Base-by-base conservation (phyloP, 1,140 invertebrate species). In the Atta cephalotes region DNA sequence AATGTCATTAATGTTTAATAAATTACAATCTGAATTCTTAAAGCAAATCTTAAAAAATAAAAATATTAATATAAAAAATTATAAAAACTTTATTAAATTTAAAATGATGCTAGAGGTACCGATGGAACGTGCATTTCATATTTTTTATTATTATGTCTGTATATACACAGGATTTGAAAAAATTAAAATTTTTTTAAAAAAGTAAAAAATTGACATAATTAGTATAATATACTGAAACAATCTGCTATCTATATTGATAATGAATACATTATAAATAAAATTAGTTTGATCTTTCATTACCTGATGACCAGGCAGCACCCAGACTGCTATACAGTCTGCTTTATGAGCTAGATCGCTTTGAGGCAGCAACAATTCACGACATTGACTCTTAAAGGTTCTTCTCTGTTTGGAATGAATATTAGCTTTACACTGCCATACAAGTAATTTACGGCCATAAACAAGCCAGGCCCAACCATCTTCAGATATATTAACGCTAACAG, bases 271-370 rank as follows among this genome's bases (percentile, higher is more conserved):
- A 21, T 18, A 65, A 12, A 12, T 62, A 65, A 65, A 35, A 18
- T 12, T 35, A 9, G 76, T 86, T 91, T 49, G 70, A 70, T 72
- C 31, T 62, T 25, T 63, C 35, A 53, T 31, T 87, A 97, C 96
- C 94, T 97, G 97, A 84, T 96, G 96, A 16, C 97, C 97, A 86
- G 96, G 95, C 5, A 96, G 95, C 65, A 97, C 95, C 93, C 98
- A 98, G 9, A 99, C 96, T 87, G 97, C 97, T 7, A 99, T 97
- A 39, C 99, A 96, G 82, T 98, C 97, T n/a, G 98, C 98, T 94
- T 97, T 97, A 93, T 99, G 98, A 2, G 98, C 97, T 18, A 99
- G 95, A 94, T 99, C 98, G 93, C 98, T 99, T 70, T 98, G 98
- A 1, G 98, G 98, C 18, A 99, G 93, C 3, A 97, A 97, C 3